Base-by-base conservation (phyloP, 2,113 vertebrate genomes). In the Triplophysa rosa region DNA sequence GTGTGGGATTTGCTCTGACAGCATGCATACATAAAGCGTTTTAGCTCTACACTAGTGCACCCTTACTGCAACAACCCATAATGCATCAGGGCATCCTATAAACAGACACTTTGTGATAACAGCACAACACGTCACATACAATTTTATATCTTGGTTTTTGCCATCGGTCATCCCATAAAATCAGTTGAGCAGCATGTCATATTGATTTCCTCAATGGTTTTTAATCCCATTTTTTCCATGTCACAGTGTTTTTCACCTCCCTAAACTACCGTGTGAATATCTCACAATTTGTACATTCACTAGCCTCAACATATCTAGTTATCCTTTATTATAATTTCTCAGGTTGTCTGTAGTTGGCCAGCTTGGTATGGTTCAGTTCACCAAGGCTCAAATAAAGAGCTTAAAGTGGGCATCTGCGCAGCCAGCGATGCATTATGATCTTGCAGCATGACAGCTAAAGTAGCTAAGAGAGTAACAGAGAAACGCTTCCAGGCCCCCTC, bases 361-460 rank as follows among this genome's bases (percentile, higher is more conserved):
- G 33, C 33, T 37, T 37, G 6, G 33, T 37, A 84, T 86, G 87
- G 58, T 52, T 63, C 82, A 83, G 83, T 67, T 33, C 84, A 79
- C 89, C 58, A 52, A 52, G 19, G 16, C 16, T 6, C 49, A 52
- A 3, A 16, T 52, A 17, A 52, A 52, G 14, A 52, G 49, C 16
- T 52, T 90, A 88, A 88, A 84, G 85, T 83, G 88, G 82, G 73
- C 86, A 90, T 86, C 84, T 86, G 86, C 83, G 89, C 80, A 81
- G 77, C 85, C 90, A 83, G 90, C 85, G 65, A 83, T 87, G 87
- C 87, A 86, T 82, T 71, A 87, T 82, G 77, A 84, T 86, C 78
- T 83, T 17, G 86, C 88, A 88, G 92, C 87, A 86, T 89, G 93
- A 91, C 93, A 91, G 91, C 90, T 93, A 92, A 88, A 87, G 91